Percentiles rank a stretch among this genome's conserved stretches.
Evolutionary conservation across 1,140 invertebrate genomes (phyloP).

Genomic region (Aporrectodea caliginosa): DNA sequence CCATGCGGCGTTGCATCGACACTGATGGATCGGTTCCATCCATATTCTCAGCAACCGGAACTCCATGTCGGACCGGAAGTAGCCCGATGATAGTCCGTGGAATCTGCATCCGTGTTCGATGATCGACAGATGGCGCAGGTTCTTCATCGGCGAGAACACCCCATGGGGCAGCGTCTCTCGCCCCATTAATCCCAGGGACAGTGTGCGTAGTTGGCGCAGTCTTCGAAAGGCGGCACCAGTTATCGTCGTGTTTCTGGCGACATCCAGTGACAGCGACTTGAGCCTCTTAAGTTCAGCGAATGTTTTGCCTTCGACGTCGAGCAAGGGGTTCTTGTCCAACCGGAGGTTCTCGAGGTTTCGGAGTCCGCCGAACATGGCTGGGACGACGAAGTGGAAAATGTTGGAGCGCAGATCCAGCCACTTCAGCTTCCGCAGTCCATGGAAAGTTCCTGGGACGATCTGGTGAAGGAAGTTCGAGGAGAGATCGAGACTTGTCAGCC

Average conservation of each 20-base stretch:
- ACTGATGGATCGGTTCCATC: too few relatives aligned
- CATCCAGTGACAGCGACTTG: constrained; percentile 16
- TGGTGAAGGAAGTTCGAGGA: constrained; percentile 5
- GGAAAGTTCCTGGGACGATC: constrained; percentile 12
- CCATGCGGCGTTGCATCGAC: too few relatives aligned
- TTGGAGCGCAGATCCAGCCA: constrained; percentile 16
- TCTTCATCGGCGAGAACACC: too few relatives aligned
- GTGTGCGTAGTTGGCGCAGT: background rate
- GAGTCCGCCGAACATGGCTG: constrained; percentile 4
- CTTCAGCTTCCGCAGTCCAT: constrained; percentile 9
- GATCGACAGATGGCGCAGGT: too few relatives aligned
- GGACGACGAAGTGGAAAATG: background rate
- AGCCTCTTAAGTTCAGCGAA: background rate
- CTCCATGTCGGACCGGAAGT: too few relatives aligned
- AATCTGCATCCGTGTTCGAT: too few relatives aligned
- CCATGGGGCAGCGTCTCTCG: too few relatives aligned
- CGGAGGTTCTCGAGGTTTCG: background rate
- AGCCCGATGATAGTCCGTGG: too few relatives aligned
- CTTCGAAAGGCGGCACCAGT: background rate
- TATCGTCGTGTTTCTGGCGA: background rate
- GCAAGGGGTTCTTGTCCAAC: constrained; percentile 9
- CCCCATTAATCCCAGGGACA: too few relatives aligned
- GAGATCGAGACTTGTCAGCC: constrained; percentile 5
- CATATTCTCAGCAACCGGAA: too few relatives aligned
- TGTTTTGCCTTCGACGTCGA: background rate